Percentiles rank a stretch among this genome's conserved stretches.
Conservation (phyloP, 2,888 invertebrate species). For the Nasonia oneida region DNA sequence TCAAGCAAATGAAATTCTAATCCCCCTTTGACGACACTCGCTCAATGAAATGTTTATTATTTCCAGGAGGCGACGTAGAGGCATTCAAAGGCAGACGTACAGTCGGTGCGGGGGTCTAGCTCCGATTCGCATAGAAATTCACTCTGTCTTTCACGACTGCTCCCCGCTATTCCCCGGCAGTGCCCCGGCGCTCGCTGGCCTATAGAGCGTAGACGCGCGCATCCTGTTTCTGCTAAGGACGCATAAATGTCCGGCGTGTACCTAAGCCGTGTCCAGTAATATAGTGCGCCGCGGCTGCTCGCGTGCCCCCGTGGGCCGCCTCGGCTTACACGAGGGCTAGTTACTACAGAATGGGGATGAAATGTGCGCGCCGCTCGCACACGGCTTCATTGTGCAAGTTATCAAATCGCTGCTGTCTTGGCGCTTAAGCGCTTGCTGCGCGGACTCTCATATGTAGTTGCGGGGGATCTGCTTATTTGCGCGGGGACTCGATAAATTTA, state of each 20-base stretch:
- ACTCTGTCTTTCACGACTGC: not conserved
- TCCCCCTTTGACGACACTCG: conserved; percentile 17
- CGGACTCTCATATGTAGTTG: not conserved
- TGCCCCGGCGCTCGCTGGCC: not conserved
- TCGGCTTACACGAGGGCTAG: conserved; percentile 28
- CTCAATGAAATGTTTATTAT: conserved; percentile 43
- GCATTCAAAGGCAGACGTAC: conserved; percentile 12
- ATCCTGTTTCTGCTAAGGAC: conserved; percentile 53
- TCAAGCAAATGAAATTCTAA: conserved; percentile 25
- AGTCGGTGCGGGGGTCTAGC: not conserved
- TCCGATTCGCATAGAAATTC: conserved; percentile 23
- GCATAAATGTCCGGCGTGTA: conserved; percentile 52
- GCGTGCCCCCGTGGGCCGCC: conserved; percentile 19
- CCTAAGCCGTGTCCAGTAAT: conserved; percentile 51
- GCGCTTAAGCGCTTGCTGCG: conserved; percentile 6
- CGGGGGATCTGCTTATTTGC: conserved; percentile 12
- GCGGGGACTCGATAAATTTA: not conserved
- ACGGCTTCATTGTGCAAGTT: conserved; percentile 64
- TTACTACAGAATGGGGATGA: conserved; percentile 62
- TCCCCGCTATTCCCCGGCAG: not conserved
- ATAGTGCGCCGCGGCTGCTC: conserved; percentile 32
- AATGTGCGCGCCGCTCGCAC: conserved; percentile 58
- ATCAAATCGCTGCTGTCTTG: conserved; percentile 62
- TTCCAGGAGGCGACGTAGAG: not conserved
- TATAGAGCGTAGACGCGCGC: conserved; percentile 14